A percentile compares a stretch with the other conserved stretches of the same genome.
Conservation (phyloP, 2,888 invertebrate genomes). For the Hedychridium roseum region DNA sequence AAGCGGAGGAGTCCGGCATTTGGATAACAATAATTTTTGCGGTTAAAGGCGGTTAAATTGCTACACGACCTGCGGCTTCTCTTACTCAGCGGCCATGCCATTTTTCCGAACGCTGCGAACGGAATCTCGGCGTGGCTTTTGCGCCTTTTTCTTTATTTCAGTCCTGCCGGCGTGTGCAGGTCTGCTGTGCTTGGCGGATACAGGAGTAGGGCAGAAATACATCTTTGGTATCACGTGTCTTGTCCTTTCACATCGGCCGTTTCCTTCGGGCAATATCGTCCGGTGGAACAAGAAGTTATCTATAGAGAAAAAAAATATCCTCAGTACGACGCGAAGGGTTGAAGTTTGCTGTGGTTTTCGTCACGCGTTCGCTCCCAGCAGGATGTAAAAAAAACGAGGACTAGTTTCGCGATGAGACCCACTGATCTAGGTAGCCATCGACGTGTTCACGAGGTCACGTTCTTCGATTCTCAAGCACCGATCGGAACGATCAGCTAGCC, state of each 20-base stretch:
- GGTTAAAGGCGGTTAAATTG: constrained; percentile 57
- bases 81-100: constrained; percentile 7
- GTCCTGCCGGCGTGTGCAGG: no score
- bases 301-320: no score
- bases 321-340: no score
- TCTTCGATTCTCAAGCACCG: constrained; percentile 40
- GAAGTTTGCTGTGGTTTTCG: no score
- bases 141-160: constrained; percentile 6
- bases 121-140: constrained; percentile 10
- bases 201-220: neutral
- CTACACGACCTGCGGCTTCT: constrained; percentile 50
- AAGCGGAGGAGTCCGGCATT: constrained; percentile 16
- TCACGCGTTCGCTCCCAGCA: no score
- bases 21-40: constrained; percentile 56
- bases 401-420: constrained; percentile 36
- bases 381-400: no score
- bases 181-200: no score
- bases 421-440: constrained; percentile 32
- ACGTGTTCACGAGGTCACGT: constrained; percentile 45
- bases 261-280: no score
- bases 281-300: no score
- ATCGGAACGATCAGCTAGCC: constrained; percentile 38
- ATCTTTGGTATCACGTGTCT: neutral
- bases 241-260: no score
- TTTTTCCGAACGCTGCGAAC: constrained; percentile 16